Conservation (phyloP, 2,113 vertebrate species). For the Datnioides undecimradiatus region DNA sequence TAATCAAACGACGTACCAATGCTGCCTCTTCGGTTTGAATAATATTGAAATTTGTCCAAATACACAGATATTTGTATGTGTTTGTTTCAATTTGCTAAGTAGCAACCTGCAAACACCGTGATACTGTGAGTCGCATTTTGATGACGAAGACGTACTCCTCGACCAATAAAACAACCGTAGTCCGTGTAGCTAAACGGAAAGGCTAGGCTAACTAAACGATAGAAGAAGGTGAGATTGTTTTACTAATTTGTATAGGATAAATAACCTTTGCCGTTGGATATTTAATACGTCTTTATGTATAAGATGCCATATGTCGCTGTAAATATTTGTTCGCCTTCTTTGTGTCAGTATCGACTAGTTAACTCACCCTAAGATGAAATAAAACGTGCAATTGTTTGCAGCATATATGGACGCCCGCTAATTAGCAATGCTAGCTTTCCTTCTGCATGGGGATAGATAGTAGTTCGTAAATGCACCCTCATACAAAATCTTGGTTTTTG, state of each 20-base stretch:
- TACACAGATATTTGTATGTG: neutral
- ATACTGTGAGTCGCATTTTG: constrained; percentile 36
- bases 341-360: neutral
- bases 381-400: constrained; percentile 26
- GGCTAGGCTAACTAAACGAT: constrained; percentile 54
- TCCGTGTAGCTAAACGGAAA: neutral
- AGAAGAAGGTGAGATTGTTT: constrained; percentile 44
- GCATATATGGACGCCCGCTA: constrained; percentile 40
- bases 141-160: neutral
- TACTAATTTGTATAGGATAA: neutral
- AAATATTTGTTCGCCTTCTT: neutral
- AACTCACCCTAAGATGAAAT: neutral
- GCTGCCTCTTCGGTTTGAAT: neutral
- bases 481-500: neutral
- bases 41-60: neutral
- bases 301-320: accelerated
- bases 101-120: constrained; percentile 15
- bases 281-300: accelerated
- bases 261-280: neutral
- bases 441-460: neutral
- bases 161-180: constrained; percentile 40
- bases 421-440: constrained; percentile 29
- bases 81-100: neutral
- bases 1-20: constrained; percentile 6
- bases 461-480: neutral